Evolutionary conservation across 2,797 vertebrate genomes (phyloP).

Genomic region (Helostoma temminkii): DNA sequence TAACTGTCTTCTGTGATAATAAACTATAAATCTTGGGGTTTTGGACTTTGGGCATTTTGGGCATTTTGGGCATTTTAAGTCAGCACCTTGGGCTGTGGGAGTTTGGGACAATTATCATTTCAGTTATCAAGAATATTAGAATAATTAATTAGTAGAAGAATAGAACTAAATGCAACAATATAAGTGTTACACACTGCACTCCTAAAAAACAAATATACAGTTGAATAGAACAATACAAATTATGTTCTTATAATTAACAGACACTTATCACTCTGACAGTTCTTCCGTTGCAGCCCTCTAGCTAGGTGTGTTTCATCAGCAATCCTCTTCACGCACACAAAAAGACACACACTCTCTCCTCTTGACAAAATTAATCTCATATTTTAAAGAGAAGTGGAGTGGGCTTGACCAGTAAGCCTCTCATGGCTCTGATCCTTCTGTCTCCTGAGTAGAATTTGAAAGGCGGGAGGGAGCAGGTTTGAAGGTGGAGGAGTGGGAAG

Average conservation of each 20-base stretch:
- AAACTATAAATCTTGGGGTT: neutral
- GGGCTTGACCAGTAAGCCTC: conserved; percentile 67
- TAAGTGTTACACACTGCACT: neutral
- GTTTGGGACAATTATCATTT: neutral
- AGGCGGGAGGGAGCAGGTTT: neutral
- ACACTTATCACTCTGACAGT: conserved; percentile 25
- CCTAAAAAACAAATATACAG: neutral
- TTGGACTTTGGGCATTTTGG: neutral
- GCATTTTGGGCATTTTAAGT: neutral
- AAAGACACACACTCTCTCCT: conserved; percentile 41
- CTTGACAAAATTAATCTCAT: conserved; percentile 76
- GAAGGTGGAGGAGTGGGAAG: conserved; percentile 42
- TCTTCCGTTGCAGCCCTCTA: conserved; percentile 31
- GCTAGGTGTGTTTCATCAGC: conserved; percentile 40
- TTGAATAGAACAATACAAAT: conserved; percentile 16
- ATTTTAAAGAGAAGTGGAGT: conserved; percentile 70
- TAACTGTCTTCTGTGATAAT: neutral
- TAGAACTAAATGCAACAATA: neutral
- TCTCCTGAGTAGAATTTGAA: conserved; percentile 56
- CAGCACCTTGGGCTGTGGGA: neutral
- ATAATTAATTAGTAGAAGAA: neutral
- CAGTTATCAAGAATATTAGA: neutral
- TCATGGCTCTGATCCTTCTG: conserved; percentile 60
- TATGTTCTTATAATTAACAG: conserved; percentile 12
- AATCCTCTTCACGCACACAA: conserved; percentile 22